Evolutionary conservation across 1,140 invertebrate genomes (phyloP).

Genomic region (Monochamus saltuarius): DNA sequence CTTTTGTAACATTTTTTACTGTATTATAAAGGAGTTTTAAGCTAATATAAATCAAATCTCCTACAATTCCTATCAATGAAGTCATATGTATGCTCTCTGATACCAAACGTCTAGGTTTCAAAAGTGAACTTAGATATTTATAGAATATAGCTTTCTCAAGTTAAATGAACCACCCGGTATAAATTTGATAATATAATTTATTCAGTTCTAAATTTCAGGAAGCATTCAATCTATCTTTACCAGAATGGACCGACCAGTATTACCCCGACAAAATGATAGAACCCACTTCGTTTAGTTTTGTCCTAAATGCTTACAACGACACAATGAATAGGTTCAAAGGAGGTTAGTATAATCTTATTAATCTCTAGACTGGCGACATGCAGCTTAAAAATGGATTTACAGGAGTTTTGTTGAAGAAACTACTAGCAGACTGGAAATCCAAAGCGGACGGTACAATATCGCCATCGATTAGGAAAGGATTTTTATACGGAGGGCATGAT

Average conservation of each 20-base stretch:
- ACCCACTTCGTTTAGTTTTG: conserved; percentile 59
- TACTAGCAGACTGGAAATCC: conserved; percentile 61
- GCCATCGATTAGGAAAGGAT: conserved; percentile 55
- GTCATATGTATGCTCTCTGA: too few relatives aligned
- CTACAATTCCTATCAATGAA: too few relatives aligned
- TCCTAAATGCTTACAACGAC: conserved; percentile 62
- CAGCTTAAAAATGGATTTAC: conserved; percentile 2
- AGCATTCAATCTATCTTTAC: conserved; percentile 60
- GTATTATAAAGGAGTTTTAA: too few relatives aligned
- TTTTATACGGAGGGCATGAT: conserved; percentile 74
- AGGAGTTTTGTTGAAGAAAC: conserved; percentile 63
- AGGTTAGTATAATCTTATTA: conserved; percentile 45
- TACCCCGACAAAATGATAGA: conserved; percentile 62
- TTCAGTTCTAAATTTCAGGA: conserved; percentile 51
- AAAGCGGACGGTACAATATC: conserved; percentile 54
- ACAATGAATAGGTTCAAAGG: conserved; percentile 65
- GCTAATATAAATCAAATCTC: too few relatives aligned
- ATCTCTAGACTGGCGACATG: background rate
- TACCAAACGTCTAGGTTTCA: too few relatives aligned
- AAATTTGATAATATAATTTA: too few relatives aligned
- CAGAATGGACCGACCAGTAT: conserved; percentile 63
- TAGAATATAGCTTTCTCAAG: too few relatives aligned
- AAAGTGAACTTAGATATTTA: too few relatives aligned
- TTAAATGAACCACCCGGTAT: too few relatives aligned
- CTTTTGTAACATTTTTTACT: too few relatives aligned